phyloP scores from a whole-genome alignment of 2,888 invertebrate genomes.

The Archips xylosteana region DNA sequence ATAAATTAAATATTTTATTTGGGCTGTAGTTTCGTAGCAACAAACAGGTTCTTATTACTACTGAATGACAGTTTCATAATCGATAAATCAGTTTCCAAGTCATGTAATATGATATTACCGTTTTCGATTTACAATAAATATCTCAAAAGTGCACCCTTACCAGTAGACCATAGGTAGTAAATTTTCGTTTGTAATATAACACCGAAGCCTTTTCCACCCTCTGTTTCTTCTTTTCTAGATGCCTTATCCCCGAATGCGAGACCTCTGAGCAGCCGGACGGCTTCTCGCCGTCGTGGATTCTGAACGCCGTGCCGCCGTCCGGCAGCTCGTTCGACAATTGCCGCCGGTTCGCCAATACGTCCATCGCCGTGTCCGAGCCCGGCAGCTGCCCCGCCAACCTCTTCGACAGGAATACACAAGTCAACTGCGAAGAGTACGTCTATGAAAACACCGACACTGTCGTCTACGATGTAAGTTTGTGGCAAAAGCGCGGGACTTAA shows the following conservation, averaged over 20 bases:
- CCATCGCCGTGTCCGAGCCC: neutral
- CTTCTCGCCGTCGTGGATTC: slow-evolving; percentile 62
- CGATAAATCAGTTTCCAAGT: too few relatives aligned
- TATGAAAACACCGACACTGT: slow-evolving; percentile 67
- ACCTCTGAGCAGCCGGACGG: slow-evolving; percentile 46
- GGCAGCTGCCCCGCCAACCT: slow-evolving; percentile 60
- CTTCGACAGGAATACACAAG: slow-evolving; percentile 55
- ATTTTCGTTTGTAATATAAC: too few relatives aligned
- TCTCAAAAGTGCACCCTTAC: too few relatives aligned
- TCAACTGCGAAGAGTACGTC: slow-evolving; percentile 60
- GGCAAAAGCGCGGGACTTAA: too few relatives aligned
- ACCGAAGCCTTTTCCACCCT: too few relatives aligned
- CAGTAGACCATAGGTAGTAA: too few relatives aligned
- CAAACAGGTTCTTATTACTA: too few relatives aligned
- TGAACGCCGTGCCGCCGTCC: slow-evolving; percentile 60
- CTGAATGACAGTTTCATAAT: too few relatives aligned
- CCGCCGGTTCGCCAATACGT: slow-evolving; percentile 53
- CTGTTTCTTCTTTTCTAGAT: slow-evolving; percentile 31
- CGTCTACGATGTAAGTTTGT: slow-evolving; percentile 70
- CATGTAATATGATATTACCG: too few relatives aligned
- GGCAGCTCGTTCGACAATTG: slow-evolving; percentile 57
- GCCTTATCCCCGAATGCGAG: slow-evolving; percentile 45
- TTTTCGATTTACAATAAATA: too few relatives aligned
- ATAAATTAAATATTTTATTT: too few relatives aligned
- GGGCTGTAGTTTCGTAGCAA: too few relatives aligned